Base-by-base conservation (phyloP, 2,888 invertebrate species). In the Xestia ashworthii region DNA sequence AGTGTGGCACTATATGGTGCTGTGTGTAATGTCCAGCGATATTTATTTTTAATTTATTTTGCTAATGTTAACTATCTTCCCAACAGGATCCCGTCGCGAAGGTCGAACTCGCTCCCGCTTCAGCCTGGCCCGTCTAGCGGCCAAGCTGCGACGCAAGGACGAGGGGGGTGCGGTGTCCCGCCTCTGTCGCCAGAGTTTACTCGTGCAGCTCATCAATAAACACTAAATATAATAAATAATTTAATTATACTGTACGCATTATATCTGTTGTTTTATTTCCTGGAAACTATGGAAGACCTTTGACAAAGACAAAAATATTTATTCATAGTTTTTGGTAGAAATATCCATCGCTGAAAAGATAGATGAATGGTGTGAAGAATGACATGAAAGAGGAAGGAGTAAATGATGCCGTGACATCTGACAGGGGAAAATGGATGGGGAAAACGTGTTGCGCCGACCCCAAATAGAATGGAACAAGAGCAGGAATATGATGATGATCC, bases 171-270 rank as follows among this genome's bases (percentile, higher is more conserved):
- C 98, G 0, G 97, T 98, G 0, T 97, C 98, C 0, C 97, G 97
- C 4, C 95, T 98, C 8, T 98, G 98, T 87, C 96, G 98, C 1
- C 98, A 98, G 92, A 98, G 98, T 89, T 94, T 98, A 6, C 94
- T 98, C 8, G 98, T 98, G 14, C 97, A 97, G 79, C 89, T 97
- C 60, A 91, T 94, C 46, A 95, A 96, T 85, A 94, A 95, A 85
- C 94, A 93, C 79, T 95, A 88, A 94, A 88, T 87, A 41, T 81
- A 46, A 41, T 74, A 46, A 32, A 32, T 77, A 32, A 76, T 77
- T 50, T 66, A 81, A 86, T 80, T 78, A 76, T 64, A 64, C 66
- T 71, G 50, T 83, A 86, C 55, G 74, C 77, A 82, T 84, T 83
- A 76, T 74, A 78, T 62, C 68, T 50, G 14, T n/a, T 81, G 41